Evolutionary conservation across 2,113 vertebrate species (phyloP), one percentile per base, ranked within the genome.

Genomic region (Symphodus melops): DNA sequence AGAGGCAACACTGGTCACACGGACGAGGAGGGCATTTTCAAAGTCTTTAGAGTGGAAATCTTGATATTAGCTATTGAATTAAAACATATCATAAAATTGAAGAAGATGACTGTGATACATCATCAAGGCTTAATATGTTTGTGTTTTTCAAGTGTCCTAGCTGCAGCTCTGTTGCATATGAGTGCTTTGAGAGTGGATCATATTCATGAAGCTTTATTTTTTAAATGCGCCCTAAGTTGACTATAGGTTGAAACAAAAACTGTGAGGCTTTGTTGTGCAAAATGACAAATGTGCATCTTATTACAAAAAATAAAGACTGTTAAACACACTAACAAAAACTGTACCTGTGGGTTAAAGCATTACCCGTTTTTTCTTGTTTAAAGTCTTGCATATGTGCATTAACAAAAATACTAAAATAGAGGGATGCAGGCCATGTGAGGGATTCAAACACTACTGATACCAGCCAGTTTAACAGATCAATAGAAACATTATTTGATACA

Each of bases 171-270:
- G 1, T 20, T 61, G 48, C 2, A 2, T 28, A 23, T 1, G 1
- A 42, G 46, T 1, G 2, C 12, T 33, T 20, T 71, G 58, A 62
- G 46, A 37, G 13, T 11, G 5, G 12, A 46, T 41, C 39, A 42
- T 21, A 64, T 57, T 63, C 44, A 57, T 75, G 0, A 36, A 21
- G 6, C 33, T 28, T 66, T 52, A 42, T 28, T 66, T 52, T 67
- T 16, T 20, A 56, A 49, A 20, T 10, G 51, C 51, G 4, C 37
- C 42, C 19, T 44, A 19, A 2, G 9, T 25, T 12, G 48, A 1
- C 17, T 12, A 55, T 37, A 44, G 13, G 1, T 68, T 42, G 59
- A 37, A 54, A 33, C 12, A 21, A 25, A 49, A 39, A 1, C 23
- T 72, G 68, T 25, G 49, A 11, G 4, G 14, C 20, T 33, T 7